These are phyloP conservation scores for Proteles cristata DNA, from an alignment of 2,113 vertebrate species.

Conservation along the genomic window DNA sequence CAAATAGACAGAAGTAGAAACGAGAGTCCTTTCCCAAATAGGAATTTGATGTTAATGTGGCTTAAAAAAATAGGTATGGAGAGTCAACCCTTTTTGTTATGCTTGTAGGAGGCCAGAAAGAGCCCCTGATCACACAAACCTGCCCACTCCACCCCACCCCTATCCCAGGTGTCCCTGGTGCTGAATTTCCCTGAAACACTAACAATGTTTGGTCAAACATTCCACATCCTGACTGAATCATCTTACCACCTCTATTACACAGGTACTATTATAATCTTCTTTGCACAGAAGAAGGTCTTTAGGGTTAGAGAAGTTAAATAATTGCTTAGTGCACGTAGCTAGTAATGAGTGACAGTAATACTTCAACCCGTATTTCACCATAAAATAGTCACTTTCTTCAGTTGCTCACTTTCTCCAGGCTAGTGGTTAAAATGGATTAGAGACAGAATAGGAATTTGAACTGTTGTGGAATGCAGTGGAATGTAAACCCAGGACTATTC, in stretches of 20 bases:
- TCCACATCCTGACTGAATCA: background rate
- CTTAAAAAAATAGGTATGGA: background rate
- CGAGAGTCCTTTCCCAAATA: background rate
- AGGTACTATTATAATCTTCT: background rate
- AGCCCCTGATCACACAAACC: background rate
- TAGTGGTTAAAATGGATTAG: background rate
- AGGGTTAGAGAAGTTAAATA: background rate
- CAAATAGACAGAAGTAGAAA: background rate
- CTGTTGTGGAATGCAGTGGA: background rate
- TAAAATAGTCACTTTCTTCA: background rate
- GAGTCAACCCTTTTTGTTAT: background rate
- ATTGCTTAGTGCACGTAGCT: background rate
- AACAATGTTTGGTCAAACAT: accelerated
- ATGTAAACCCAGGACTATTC: background rate
- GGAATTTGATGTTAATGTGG: background rate
- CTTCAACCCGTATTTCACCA: background rate
- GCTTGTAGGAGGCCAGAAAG: background rate
- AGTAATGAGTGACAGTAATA: background rate
- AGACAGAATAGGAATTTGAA: background rate
- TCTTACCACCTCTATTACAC: background rate
- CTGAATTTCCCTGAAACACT: background rate
- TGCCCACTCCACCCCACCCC: accelerated
- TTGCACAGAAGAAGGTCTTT: background rate
- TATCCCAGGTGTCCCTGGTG: accelerated
- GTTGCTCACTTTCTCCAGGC: background rate